A percentile compares a stretch with the other conserved stretches of the same genome.
Conservation (phyloP, 1,140 invertebrate genomes). For the Lasioglossum albipes region DNA sequence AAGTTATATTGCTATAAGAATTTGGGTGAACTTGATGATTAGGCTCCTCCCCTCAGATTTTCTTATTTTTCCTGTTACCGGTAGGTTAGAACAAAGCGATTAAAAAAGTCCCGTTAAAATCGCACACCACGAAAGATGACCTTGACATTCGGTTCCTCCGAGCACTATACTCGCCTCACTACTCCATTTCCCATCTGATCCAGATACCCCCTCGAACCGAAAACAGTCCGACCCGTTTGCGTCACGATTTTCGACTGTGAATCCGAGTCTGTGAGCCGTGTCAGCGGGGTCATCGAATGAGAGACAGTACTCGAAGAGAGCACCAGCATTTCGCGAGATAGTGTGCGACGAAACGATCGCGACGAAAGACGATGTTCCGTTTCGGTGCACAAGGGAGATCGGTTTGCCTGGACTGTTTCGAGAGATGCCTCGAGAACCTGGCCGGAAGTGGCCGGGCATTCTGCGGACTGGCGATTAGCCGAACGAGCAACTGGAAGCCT, state of each 20-base stretch:
- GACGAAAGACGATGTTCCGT: conserved; percentile 50
- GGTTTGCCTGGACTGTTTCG: conserved; percentile 24
- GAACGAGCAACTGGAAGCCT: background rate
- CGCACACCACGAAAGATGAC: no score
- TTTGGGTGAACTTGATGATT: no score
- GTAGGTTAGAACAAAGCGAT: no score
- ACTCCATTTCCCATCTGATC: no score
- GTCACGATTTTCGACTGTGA: conserved; percentile 3
- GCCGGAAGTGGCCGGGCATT: conserved; percentile 2
- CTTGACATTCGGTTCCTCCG: no score
- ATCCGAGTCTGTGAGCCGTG: conserved; percentile 41
- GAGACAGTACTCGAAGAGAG: background rate
- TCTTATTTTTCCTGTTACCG: no score
- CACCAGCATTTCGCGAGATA: background rate
- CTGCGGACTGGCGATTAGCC: background rate
- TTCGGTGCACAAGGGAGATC: conserved; percentile 27
- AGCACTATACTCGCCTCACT: no score
- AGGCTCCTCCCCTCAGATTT: no score
- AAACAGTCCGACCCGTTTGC: background rate
- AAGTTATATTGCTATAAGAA: no score
- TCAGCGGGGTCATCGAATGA: conserved; percentile 43
- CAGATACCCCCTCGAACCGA: no score
- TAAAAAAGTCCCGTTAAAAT: no score
- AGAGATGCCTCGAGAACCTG: conserved; percentile 15
- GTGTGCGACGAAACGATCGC: conserved; percentile 6